Evolutionary conservation across 2,113 vertebrate species (phyloP).

Genomic region (Acanthochromis polyacanthus): DNA sequence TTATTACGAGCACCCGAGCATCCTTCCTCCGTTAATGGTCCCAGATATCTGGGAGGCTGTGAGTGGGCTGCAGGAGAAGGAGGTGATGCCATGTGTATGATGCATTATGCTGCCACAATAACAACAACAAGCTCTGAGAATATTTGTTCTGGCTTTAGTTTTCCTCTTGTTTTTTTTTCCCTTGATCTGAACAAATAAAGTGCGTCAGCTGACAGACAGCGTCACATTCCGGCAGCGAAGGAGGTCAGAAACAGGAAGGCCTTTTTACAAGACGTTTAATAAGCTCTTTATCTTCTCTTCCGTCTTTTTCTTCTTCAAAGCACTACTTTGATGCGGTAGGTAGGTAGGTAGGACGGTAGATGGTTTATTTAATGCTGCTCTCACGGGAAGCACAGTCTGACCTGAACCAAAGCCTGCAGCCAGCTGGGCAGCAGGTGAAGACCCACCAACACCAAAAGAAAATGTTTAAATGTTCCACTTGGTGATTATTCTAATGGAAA

Average conservation of each 20-base stretch:
- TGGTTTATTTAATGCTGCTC: constrained; percentile 45
- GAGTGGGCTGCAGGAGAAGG: constrained; percentile 21
- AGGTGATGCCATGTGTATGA: constrained; percentile 18
- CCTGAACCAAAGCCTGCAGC: constrained; percentile 3
- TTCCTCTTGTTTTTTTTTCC: neutral
- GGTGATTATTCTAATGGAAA: too few species aligned
- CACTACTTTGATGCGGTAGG: constrained; percentile 40
- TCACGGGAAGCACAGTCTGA: constrained; percentile 37
- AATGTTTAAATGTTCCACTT: neutral
- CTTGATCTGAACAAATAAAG: constrained; percentile 44
- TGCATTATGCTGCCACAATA: constrained; percentile 30
- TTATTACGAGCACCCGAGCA: constrained; percentile 15
- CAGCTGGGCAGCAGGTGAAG: neutral
- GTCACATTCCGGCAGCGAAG: constrained; percentile 2
- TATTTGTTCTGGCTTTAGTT: constrained; percentile 47
- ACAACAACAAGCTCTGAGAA: constrained; percentile 56
- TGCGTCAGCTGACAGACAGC: constrained; percentile 13
- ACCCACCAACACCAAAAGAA: neutral
- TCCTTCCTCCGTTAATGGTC: constrained; percentile 29
- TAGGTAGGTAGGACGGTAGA: constrained; percentile 12
- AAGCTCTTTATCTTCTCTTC: constrained; percentile 34
- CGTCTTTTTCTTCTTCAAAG: constrained; percentile 40
- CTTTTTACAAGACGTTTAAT: constrained; percentile 61
- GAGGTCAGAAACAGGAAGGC: constrained; percentile 46
- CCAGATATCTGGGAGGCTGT: constrained; percentile 27